A percentile compares a stretch with the other conserved stretches of the same genome.
Conservation (phyloP, 2,797 vertebrate species). For the Enteromius trimaculatus region DNA sequence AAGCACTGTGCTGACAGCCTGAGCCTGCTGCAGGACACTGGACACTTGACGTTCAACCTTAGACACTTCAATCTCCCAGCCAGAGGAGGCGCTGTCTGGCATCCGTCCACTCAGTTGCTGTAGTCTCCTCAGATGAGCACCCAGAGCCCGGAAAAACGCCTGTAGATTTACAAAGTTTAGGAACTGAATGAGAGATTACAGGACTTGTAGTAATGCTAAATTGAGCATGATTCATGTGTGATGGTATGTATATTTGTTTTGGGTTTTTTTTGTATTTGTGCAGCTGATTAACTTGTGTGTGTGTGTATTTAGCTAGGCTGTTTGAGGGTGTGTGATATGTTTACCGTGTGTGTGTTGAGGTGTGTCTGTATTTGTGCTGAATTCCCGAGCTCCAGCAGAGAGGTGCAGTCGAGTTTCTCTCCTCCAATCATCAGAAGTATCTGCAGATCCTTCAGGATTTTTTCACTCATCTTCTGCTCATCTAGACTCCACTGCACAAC, state of each 20-base stretch:
- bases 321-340: background rate
- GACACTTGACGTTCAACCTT: slow-evolving; percentile 72
- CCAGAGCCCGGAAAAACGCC: slow-evolving; percentile 84
- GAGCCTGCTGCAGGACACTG: slow-evolving; percentile 73
- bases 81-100: slow-evolving; percentile 67
- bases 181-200: background rate
- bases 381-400: slow-evolving; percentile 66
- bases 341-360: slow-evolving; percentile 81
- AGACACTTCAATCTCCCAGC: slow-evolving; percentile 69
- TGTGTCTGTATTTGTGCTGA: slow-evolving; percentile 74
- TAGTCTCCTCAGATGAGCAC: slow-evolving; percentile 70
- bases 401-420: slow-evolving; percentile 71
- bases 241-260: background rate
- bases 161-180: slow-evolving; percentile 59
- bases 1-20: slow-evolving; percentile 73
- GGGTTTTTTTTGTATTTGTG: background rate
- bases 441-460: slow-evolving; percentile 75
- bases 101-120: slow-evolving; percentile 72
- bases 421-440: slow-evolving; percentile 77
- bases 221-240: background rate
- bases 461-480: slow-evolving; percentile 73
- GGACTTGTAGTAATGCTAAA: background rate
- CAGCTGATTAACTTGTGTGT: background rate
- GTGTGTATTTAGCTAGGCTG: background rate
- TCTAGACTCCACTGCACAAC: slow-evolving; percentile 71